These are phyloP conservation scores for Aphrocallistes beatrix DNA, from an alignment of 37 sponge, comb jelly and placozoan species.

Conservation along the genomic window DNA sequence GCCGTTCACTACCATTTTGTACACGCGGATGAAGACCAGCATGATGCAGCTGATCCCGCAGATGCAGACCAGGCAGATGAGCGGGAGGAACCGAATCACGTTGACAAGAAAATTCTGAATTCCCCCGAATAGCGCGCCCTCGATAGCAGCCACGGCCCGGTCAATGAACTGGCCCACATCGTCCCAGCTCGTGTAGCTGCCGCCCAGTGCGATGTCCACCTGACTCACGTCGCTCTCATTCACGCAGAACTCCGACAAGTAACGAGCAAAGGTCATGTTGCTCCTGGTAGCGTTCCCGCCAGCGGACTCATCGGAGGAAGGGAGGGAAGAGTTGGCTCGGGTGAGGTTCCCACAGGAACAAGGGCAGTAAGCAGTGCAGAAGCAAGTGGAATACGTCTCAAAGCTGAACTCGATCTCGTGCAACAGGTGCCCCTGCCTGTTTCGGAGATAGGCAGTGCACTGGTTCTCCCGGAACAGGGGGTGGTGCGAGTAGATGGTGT, in stretches of 20 bases:
- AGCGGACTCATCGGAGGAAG: background rate
- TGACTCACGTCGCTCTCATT: background rate
- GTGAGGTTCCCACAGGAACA: constrained; percentile 1
- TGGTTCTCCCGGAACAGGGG: background rate
- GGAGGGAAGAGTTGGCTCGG: background rate
- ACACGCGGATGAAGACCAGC: background rate
- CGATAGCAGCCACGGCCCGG: background rate
- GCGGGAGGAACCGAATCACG: background rate
- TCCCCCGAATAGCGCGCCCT: background rate
- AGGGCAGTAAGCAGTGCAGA: constrained; percentile 1
- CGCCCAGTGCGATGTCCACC: background rate
- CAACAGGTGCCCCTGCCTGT: background rate
- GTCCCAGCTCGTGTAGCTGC: background rate
- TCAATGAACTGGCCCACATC: background rate
- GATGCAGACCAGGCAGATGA: background rate
- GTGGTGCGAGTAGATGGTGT: background rate
- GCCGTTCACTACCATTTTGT: constrained; percentile 16
- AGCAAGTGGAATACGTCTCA: background rate
- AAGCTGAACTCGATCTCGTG: background rate
- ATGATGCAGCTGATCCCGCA: background rate
- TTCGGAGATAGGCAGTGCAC: constrained; percentile 3
- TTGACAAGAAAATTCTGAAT: background rate
- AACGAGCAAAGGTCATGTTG: background rate
- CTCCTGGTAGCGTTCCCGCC: background rate
- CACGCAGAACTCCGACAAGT: background rate